Evolutionary conservation across 2,888 invertebrate species (phyloP).

Genomic region (Amphipyra tragopoginis): DNA sequence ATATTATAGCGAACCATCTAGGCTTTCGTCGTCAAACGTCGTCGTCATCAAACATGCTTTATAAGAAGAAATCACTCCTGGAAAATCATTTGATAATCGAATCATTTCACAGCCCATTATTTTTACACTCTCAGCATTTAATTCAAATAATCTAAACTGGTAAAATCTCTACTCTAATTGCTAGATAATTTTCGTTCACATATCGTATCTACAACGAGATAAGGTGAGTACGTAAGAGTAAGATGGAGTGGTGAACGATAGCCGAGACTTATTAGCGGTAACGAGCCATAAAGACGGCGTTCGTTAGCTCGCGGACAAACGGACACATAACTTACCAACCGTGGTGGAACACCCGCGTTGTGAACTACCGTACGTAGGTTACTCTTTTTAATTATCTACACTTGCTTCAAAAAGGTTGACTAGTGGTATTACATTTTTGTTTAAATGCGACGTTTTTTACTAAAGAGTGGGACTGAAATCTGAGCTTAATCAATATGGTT

Average conservation of each 20-base stretch:
- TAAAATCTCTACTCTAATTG: not conserved
- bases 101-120: not conserved
- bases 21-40: too few relatives aligned
- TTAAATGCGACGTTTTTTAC: not conserved
- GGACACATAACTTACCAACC: slow-evolving; percentile 58
- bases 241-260: slow-evolving; percentile 33
- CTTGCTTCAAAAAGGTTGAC: slow-evolving; percentile 10
- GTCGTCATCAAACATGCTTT: too few relatives aligned
- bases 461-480: slow-evolving; percentile 7
- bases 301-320: slow-evolving; percentile 55
- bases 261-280: slow-evolving; percentile 71
- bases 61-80: not conserved
- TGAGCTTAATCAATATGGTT: not conserved
- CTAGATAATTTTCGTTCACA: slow-evolving; percentile 6
- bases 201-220: slow-evolving; percentile 15
- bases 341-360: slow-evolving; percentile 72
- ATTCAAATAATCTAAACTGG: not conserved
- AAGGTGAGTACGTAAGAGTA: slow-evolving; percentile 16
- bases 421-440: not conserved
- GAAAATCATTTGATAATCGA: not conserved
- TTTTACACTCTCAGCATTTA: too few relatives aligned
- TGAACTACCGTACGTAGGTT: slow-evolving; percentile 37
- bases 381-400: slow-evolving; percentile 42
- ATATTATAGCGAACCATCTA: slow-evolving; percentile 18
- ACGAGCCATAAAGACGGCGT: slow-evolving; percentile 61